Evolutionary conservation across 2,113 vertebrate species (phyloP).

Genomic region (Pteropus alecto): DNA sequence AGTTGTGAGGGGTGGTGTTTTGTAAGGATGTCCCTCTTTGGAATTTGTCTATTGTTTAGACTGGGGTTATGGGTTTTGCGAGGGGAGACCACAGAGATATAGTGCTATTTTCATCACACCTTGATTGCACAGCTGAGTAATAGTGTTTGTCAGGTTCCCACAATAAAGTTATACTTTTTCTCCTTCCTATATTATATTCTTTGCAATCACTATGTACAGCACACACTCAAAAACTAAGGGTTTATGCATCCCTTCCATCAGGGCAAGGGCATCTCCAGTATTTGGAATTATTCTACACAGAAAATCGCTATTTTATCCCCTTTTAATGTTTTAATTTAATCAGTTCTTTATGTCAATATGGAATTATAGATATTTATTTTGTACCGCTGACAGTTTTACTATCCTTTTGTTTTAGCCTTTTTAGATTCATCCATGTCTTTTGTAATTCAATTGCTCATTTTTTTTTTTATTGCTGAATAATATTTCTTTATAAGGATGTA

Average conservation of each 20-base stretch:
- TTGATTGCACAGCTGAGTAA: background rate
- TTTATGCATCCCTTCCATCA: background rate
- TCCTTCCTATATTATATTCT: background rate
- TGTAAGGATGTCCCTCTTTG: background rate
- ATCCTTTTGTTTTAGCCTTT: background rate
- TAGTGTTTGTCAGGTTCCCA: background rate
- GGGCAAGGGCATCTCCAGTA: background rate
- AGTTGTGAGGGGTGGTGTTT: background rate
- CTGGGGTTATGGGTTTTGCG: accelerated
- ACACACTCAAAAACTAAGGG: background rate
- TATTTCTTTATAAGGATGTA: background rate
- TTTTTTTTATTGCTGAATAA: background rate
- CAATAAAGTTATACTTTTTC: background rate
- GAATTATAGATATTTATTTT: background rate
- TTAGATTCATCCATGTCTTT: background rate
- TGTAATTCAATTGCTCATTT: background rate
- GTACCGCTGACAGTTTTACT: background rate
- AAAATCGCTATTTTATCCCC: background rate
- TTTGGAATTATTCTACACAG: background rate
- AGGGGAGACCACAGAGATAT: background rate
- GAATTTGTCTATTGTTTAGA: background rate
- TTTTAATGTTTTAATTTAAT: background rate
- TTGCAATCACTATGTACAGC: background rate
- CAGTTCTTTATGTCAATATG: background rate
- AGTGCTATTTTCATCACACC: background rate